Conservation (phyloP, 2,797 vertebrate genomes). For the Sus cebifrons region DNA sequence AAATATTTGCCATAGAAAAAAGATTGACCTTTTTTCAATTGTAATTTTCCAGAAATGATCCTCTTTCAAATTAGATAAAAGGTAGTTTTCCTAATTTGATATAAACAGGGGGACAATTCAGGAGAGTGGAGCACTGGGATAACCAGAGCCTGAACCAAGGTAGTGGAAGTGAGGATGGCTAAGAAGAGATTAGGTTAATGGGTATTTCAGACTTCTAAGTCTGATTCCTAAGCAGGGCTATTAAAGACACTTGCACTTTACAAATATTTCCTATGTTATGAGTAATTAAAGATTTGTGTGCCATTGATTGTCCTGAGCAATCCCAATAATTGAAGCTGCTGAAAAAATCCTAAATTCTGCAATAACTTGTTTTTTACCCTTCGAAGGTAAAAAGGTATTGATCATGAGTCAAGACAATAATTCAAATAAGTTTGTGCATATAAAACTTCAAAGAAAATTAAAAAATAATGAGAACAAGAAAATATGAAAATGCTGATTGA, state of each 20-base stretch:
- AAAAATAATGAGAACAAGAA: background rate
- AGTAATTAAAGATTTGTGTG: constrained; percentile 42
- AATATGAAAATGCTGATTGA: background rate
- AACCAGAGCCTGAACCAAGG: background rate
- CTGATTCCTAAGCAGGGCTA: background rate
- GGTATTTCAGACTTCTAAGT: background rate
- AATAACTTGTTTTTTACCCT: background rate
- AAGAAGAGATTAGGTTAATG: background rate
- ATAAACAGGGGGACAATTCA: background rate
- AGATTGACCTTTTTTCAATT: background rate
- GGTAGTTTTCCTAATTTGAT: background rate
- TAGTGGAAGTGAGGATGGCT: background rate
- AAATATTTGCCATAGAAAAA: background rate
- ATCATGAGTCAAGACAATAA: background rate
- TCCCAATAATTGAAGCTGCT: background rate
- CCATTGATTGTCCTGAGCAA: background rate
- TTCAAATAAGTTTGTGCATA: background rate
- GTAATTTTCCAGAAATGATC: background rate
- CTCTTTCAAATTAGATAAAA: background rate
- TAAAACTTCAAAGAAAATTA: background rate
- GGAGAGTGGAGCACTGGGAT: background rate
- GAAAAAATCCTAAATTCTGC: constrained; percentile 8
- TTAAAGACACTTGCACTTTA: constrained; percentile 11
- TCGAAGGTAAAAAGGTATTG: background rate
- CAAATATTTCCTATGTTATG: background rate